These are phyloP conservation scores for Drosophila setifemur DNA, from an alignment of 1,140 invertebrate species.

Conservation along the genomic window DNA sequence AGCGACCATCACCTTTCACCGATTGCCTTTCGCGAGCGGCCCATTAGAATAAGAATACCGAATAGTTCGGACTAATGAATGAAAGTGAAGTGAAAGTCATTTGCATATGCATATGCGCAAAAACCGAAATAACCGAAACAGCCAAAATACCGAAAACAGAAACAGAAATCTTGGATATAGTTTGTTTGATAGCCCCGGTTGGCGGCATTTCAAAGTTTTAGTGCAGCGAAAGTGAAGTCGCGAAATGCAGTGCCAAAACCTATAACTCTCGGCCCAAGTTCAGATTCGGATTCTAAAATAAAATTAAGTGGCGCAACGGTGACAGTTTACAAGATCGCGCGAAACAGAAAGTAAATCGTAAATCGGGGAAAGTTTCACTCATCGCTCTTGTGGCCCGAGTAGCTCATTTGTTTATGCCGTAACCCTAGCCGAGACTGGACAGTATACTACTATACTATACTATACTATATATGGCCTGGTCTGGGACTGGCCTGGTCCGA, in stretches of 20 bases:
- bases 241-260: conserved; percentile 47
- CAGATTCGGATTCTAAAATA: conserved; percentile 56
- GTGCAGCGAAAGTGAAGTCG: conserved; percentile 64
- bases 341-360: conserved; percentile 79
- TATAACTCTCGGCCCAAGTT: conserved; percentile 19
- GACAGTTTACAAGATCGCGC: conserved; percentile 50
- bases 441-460: too few relatives aligned
- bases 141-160: neutral
- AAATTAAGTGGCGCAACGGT: conserved; percentile 14
- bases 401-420: conserved; percentile 67
- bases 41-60: conserved; percentile 77
- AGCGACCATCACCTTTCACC: conserved; percentile 55
- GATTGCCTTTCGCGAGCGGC: conserved; percentile 37
- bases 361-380: conserved; percentile 65
- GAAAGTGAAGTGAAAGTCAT: conserved; percentile 79
- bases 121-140: conserved; percentile 3
- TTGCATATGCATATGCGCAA: conserved; percentile 51
- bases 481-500: too few relatives aligned
- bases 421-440: conserved; percentile 33
- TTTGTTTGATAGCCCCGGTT: conserved; percentile 52
- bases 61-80: conserved; percentile 57
- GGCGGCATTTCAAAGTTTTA: conserved; percentile 40
- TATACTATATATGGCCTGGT: too few relatives aligned
- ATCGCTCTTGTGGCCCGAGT: conserved; percentile 3
- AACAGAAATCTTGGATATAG: conserved; percentile 3